Evolutionary conservation across 2,888 invertebrate species (phyloP).

Genomic region (Adineta ricciae): DNA sequence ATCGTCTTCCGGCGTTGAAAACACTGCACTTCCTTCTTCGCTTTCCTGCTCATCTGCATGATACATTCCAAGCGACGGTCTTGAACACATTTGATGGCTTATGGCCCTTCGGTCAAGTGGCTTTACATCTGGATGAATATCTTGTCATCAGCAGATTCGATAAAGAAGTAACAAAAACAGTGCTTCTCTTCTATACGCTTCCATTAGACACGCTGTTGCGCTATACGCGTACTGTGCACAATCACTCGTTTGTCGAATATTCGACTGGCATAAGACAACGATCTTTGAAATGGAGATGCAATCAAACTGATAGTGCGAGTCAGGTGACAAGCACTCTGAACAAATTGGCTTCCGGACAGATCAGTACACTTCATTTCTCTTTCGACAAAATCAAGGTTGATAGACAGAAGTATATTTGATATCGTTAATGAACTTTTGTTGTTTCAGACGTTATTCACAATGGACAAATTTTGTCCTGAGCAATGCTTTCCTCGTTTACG

Average conservation of each 20-base stretch:
- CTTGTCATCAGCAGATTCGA: background rate
- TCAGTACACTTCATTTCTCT: too few species aligned
- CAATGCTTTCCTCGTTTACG: too few species aligned
- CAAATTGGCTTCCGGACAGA: too few species aligned
- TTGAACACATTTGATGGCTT: background rate
- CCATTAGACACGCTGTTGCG: background rate
- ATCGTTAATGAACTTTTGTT: too few species aligned
- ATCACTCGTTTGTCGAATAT: background rate
- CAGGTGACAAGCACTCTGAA: too few species aligned
- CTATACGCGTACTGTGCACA: background rate
- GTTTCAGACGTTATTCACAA: too few species aligned
- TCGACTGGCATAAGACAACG: too few species aligned
- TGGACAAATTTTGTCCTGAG: too few species aligned
- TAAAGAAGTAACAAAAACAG: background rate
- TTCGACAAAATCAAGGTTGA: too few species aligned
- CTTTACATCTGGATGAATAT: background rate
- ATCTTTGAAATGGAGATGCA: too few species aligned
- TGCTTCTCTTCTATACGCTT: background rate
- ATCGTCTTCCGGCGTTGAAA: background rate
- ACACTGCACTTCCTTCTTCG: background rate
- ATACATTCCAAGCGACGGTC: background rate
- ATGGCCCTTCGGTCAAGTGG: background rate
- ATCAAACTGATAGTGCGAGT: too few species aligned
- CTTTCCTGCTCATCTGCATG: background rate
- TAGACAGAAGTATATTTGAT: too few species aligned